Evolutionary conservation across 2,113 vertebrate species (phyloP).

Genomic region (Ornithorhynchus anatinus): DNA sequence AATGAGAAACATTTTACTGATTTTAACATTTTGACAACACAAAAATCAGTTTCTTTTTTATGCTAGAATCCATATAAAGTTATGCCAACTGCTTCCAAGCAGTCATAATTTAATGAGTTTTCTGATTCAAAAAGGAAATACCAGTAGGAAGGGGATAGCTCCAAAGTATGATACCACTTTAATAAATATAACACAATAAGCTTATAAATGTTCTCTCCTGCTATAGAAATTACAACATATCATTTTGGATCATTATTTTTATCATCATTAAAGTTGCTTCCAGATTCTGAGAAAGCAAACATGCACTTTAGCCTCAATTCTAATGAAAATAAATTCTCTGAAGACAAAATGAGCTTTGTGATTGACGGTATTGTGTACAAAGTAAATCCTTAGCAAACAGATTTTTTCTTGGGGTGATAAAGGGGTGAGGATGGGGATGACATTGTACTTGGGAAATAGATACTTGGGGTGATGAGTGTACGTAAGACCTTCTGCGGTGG

Average conservation of each 20-base stretch:
- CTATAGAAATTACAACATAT: background rate
- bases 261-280: constrained; percentile 30
- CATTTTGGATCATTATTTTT: constrained; percentile 36
- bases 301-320: constrained; percentile 6
- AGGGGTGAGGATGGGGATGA: background rate
- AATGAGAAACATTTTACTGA: constrained; percentile 15
- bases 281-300: constrained; percentile 36
- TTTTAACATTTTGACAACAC: constrained; percentile 23
- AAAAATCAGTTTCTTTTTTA: constrained; percentile 27
- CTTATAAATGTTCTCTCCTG: constrained; percentile 37
- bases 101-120: constrained; percentile 26
- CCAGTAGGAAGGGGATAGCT: constrained; percentile 26
- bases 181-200: constrained; percentile 26
- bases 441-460: constrained; percentile 9
- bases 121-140: constrained; percentile 50
- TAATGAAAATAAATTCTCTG: constrained; percentile 14
- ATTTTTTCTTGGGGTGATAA: background rate
- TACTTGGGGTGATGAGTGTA: background rate
- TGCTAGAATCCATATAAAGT: background rate
- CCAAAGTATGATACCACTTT: constrained; percentile 32
- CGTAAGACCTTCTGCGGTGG: background rate
- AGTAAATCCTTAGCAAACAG: background rate
- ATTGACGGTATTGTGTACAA: background rate
- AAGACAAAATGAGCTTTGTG: background rate
- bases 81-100: constrained; percentile 15